Base-by-base conservation (phyloP, 2,113 vertebrate species). In the Pterocles gutturalis region DNA sequence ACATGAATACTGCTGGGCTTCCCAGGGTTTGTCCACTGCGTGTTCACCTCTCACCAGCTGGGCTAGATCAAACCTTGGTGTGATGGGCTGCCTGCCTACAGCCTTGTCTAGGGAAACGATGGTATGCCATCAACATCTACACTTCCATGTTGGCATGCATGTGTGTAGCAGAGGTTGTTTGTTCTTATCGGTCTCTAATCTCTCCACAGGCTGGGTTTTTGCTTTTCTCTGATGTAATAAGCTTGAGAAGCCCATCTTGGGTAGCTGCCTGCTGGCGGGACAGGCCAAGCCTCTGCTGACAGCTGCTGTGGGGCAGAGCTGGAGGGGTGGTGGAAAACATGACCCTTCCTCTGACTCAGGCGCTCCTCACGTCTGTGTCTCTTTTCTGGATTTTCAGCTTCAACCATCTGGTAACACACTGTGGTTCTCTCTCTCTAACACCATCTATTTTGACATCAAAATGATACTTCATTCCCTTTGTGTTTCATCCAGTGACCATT, bases 1-100 rank as follows among this genome's bases (percentile, higher is more conserved):
- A 15, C 9, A 25, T 11, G 21, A 70, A 34, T 24, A 19, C 28
- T 57, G 28, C 24, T 64, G 33, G 43, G 29, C 15, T 18, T 51
- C 24, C 46, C 19, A 38, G 55, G 10, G 38, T 41, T 36, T 41
- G 24, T 13, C 57, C 0, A 0, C 16, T 45, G 4, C 36, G 9
- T n/a, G 4, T 17, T 38, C 14, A 11, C 5, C 13, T 71, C 31
- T 71, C 49, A 71, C 15, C 0, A 0, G 17, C 36, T 12, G 29
- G 29, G 31, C 16, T 60, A 29, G 29, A 48, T 45, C 9, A 73
- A 80, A 65, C 18, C 25, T 64, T 53, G 62, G 13, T 65, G 38
- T 43, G 73, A 36, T 0, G 2, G 61, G 11, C 45, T 53, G 11
- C 49, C 51, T 54, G 49, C 13, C 16, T 36, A 9, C 10, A 33